Evolutionary conservation across 2,113 vertebrate species (phyloP).

Genomic region (Scomber colias): DNA sequence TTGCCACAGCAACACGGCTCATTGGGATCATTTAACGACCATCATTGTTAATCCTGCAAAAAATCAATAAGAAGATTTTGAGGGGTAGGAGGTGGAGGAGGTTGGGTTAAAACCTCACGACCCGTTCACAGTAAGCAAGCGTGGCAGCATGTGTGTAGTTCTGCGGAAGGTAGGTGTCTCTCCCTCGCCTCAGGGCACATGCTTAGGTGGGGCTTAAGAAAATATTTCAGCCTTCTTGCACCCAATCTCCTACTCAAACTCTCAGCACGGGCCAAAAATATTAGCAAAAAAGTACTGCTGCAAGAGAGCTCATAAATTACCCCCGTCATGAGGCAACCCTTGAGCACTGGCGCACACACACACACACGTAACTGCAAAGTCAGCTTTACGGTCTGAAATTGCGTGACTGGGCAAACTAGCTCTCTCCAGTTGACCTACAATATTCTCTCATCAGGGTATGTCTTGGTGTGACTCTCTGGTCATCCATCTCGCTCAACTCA

Average conservation of each 20-base stretch:
- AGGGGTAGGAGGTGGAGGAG: not conserved
- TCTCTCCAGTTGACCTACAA: constrained; percentile 58
- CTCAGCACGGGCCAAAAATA: constrained; percentile 20
- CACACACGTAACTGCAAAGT: constrained; percentile 68
- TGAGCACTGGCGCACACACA: constrained; percentile 19
- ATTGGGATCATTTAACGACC: constrained; percentile 75
- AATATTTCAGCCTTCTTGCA: constrained; percentile 74
- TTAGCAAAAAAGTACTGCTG: constrained; percentile 12
- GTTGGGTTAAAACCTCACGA: constrained; percentile 39
- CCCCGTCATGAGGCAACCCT: constrained; percentile 15
- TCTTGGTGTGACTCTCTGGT: constrained; percentile 11
- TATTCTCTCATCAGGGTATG: constrained; percentile 20
- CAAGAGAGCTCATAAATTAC: constrained; percentile 41
- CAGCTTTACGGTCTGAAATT: constrained; percentile 64
- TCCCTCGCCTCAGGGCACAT: constrained; percentile 79
- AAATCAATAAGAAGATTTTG: constrained; percentile 75
- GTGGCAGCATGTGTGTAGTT: constrained; percentile 49
- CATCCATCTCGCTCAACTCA: constrained; percentile 23
- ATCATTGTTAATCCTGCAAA: constrained; percentile 71
- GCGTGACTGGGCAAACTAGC: constrained; percentile 57
- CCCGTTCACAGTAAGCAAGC: constrained; percentile 56
- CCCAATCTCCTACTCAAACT: constrained; percentile 35
- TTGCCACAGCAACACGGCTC: constrained; percentile 78
- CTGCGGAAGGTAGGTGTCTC: constrained; percentile 79
- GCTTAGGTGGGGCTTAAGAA: constrained; percentile 83